These are phyloP conservation scores for Amblyjoppa fuscipennis DNA, from an alignment of 2,888 invertebrate species.

Conservation along the genomic window DNA sequence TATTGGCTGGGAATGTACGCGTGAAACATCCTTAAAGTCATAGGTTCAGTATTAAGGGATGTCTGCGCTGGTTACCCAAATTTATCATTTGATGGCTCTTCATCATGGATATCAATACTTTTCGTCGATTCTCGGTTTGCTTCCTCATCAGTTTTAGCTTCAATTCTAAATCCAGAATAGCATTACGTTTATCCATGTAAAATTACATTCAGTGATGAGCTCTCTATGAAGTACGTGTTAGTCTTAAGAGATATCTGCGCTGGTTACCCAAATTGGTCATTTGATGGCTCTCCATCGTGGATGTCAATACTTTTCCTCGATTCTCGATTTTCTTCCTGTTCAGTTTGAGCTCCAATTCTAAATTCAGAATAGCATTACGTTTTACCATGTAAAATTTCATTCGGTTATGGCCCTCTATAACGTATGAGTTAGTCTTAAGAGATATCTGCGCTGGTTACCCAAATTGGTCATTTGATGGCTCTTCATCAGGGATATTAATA, in stretches of 20 bases:
- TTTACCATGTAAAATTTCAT: no score
- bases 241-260: not conserved
- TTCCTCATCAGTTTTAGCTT: not conserved
- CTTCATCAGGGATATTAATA: not conserved
- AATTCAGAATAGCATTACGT: no score
- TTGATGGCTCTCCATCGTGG: not conserved
- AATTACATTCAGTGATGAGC: no score
- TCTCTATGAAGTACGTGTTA: not conserved
- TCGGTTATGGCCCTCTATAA: no score
- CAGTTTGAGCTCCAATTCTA: not conserved
- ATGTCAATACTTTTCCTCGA: not conserved
- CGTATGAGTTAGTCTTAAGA: no score
- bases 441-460: conserved; percentile 22
- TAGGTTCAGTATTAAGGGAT: not conserved
- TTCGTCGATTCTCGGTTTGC: not conserved
- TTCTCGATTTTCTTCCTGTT: not conserved
- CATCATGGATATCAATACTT: not conserved
- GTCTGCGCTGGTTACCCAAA: conserved; percentile 19
- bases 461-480: conserved; percentile 1
- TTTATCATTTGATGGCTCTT: conserved; percentile 8
- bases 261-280: conserved; percentile 30
- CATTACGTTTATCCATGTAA: no score
- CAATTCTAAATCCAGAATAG: no score
- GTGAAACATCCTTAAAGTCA: no score
- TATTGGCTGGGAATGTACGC: no score